phyloP scores from a whole-genome alignment of 2,113 vertebrate species.

The Notarius lentiginosus region DNA sequence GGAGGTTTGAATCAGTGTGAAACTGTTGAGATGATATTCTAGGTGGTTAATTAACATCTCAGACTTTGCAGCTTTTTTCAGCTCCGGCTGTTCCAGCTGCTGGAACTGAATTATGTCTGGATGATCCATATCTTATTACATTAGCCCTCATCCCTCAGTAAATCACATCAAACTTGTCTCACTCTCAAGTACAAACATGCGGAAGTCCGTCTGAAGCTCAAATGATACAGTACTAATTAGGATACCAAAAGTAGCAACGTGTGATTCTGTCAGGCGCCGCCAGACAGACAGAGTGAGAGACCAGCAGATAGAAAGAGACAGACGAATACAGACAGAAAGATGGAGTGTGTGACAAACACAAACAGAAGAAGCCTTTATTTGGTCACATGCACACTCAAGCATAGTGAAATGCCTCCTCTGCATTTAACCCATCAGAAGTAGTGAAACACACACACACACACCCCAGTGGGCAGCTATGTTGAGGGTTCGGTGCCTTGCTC shows the following conservation, averaged over 20 bases:
- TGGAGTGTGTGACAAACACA: not conserved
- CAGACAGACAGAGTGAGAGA: not conserved
- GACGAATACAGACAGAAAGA: not conserved
- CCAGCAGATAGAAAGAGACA: not conserved
- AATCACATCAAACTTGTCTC: conserved; percentile 30
- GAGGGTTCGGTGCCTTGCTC: too few species aligned
- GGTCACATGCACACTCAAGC: too few species aligned
- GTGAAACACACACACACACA: too few species aligned
- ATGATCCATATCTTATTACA: not conserved
- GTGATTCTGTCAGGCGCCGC: not conserved
- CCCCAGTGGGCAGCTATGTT: too few species aligned
- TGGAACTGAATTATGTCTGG: not conserved
- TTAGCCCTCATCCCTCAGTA: conserved; percentile 29
- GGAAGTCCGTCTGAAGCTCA: conserved; percentile 18
- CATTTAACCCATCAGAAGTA: too few species aligned
- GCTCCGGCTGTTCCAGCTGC: not conserved
- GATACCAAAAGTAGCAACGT: not conserved
- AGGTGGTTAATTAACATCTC: not conserved
- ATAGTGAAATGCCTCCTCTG: too few species aligned
- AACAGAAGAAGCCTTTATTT: too few species aligned
- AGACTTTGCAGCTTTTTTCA: not conserved
- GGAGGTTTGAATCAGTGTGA: not conserved
- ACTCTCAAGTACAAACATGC: conserved; percentile 15
- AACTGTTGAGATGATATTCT: not conserved
- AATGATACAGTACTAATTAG: conserved; percentile 4